A percentile compares a stretch with the other conserved stretches of the same genome.
Evolutionary conservation across 92 coral and sea anemone genomes (phyloP).

Genomic region (Zoanthus solanderi): DNA sequence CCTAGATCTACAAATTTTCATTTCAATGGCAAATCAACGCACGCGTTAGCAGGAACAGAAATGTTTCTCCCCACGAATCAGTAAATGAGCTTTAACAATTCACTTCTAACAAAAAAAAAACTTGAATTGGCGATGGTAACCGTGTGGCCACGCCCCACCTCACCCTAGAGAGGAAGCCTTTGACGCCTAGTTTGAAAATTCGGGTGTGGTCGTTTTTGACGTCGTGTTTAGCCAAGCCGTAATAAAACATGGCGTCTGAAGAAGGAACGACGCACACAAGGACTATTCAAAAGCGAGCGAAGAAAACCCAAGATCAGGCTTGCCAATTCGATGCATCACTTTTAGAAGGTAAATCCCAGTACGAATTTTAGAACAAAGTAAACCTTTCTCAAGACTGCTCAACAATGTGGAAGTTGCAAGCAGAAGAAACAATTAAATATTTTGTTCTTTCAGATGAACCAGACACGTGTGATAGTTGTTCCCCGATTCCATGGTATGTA

Average conservation of each 20-base stretch:
- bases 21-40: too few species aligned
- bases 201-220: constrained; percentile 94
- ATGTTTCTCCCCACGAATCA: too few species aligned
- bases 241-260: constrained; percentile 97
- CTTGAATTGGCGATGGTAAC: not conserved
- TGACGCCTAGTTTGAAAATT: constrained; percentile 59
- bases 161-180: constrained; percentile 52
- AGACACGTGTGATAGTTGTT: constrained; percentile 93
- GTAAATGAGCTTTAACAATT: not conserved
- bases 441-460: constrained; percentile 82
- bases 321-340: constrained; percentile 99
- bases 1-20: too few species aligned
- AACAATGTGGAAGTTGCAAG: constrained; percentile 13
- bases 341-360: constrained; percentile 88
- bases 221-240: constrained; percentile 77
- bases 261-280: constrained; percentile 91
- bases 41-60: not conserved
- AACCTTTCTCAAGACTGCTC: constrained; percentile 1
- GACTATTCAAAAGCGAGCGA: constrained; percentile 90
- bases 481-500: constrained; percentile 88
- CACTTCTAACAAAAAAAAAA: not conserved
- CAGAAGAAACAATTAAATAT: constrained; percentile 53
- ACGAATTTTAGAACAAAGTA: constrained; percentile 13
- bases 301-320: constrained; percentile 98
- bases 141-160: constrained; percentile 46